A percentile compares a stretch with the other conserved stretches of the same genome.
phyloP scores from a whole-genome alignment of 2,797 vertebrate genomes.

The Ctenochaetus hawaiiensis region DNA sequence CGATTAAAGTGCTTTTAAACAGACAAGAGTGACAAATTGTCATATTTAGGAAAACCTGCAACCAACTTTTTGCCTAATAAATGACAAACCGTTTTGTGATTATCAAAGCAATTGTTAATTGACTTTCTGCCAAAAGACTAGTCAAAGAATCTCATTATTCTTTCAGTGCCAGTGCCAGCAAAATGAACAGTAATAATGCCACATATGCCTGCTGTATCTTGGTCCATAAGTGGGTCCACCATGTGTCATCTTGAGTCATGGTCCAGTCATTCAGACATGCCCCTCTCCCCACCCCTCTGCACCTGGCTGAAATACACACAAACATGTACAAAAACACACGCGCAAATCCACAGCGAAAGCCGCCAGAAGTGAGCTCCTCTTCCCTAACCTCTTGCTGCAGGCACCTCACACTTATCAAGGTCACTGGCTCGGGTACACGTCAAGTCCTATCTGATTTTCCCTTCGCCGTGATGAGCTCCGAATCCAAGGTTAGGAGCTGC shows the following conservation, averaged over 20 bases:
- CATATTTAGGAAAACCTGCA: neutral
- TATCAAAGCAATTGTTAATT: neutral
- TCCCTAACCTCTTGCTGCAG: constrained; percentile 79
- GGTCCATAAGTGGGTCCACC: constrained; percentile 17
- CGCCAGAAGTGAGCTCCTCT: constrained; percentile 66
- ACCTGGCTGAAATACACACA: constrained; percentile 57
- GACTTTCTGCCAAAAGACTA: neutral
- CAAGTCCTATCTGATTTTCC: constrained; percentile 83
- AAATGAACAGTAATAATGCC: constrained; percentile 44
- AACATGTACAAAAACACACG: constrained; percentile 24
- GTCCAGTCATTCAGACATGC: constrained; percentile 56
- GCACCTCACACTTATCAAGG: constrained; percentile 84
- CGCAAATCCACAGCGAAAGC: constrained; percentile 56
- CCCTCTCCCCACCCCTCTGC: constrained; percentile 3
- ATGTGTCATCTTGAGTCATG: constrained; percentile 67
- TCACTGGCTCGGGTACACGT: constrained; percentile 81
- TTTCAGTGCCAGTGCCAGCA: neutral
- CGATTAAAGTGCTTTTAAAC: neutral
- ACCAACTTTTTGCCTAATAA: neutral
- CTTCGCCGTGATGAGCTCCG: constrained; percentile 75
- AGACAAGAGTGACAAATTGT: neutral
- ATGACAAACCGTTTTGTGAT: neutral
- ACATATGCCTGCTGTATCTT: constrained; percentile 38
- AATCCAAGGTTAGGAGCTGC: constrained; percentile 84
- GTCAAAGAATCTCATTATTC: neutral